These are phyloP conservation scores for Lycocerus yunnanus DNA, from an alignment of 2,888 invertebrate genomes.

Conservation along the genomic window DNA sequence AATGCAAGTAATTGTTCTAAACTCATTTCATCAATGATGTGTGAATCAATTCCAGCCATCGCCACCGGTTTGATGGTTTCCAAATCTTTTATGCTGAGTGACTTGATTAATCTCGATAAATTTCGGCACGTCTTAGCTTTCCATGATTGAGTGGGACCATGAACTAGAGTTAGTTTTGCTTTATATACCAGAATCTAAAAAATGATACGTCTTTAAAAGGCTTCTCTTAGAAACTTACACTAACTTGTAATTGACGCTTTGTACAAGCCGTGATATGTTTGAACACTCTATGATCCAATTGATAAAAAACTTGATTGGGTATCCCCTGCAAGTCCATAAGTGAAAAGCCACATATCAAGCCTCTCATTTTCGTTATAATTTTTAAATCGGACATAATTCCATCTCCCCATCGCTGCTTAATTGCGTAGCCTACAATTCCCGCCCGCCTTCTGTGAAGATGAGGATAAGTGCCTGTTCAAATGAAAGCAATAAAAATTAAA, in stretches of 20 bases:
- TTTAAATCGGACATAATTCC: constrained; percentile 10
- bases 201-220: background rate
- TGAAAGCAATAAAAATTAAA: background rate
- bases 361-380: constrained; percentile 32
- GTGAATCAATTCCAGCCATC: constrained; percentile 16
- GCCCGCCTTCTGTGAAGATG: constrained; percentile 26
- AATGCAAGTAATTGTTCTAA: constrained; percentile 13
- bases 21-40: constrained; percentile 10
- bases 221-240: background rate
- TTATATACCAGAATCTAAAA: constrained; percentile 25
- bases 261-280: constrained; percentile 34
- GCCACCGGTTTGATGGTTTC: constrained; percentile 20
- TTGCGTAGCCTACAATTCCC: constrained; percentile 34
- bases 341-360: constrained; percentile 36
- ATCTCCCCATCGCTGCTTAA: constrained; percentile 23
- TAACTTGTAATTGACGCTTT: constrained; percentile 28
- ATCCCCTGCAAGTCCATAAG: constrained; percentile 25
- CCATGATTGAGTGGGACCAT: constrained; percentile 35
- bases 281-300: constrained; percentile 29
- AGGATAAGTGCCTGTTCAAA: constrained; percentile 28
- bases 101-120: constrained; percentile 29
- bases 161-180: constrained; percentile 21
- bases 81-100: constrained; percentile 26
- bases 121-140: constrained; percentile 15
- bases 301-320: constrained; percentile 7